Conservation (phyloP, 2,113 vertebrate species). For the Pollachius pollachius region DNA sequence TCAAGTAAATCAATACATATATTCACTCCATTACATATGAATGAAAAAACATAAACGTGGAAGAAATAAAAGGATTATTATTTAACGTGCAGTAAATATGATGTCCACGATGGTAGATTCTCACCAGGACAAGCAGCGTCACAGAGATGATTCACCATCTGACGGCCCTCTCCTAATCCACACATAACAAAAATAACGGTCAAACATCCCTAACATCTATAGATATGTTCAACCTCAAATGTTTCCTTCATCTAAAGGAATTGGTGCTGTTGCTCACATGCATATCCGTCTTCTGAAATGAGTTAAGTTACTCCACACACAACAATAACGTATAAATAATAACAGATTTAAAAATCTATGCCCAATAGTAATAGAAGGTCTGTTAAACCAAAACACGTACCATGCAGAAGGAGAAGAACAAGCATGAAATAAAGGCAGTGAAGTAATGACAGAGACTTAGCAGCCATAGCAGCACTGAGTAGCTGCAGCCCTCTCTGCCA, state of each 20-base stretch:
- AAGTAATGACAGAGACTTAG: constrained; percentile 21
- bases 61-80: neutral
- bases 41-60: neutral
- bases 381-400: constrained; percentile 51
- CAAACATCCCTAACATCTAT: no score
- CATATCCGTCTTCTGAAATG: no score
- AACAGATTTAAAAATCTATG: neutral
- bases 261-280: no score
- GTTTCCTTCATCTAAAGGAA: no score
- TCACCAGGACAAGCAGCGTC: constrained; percentile 66
- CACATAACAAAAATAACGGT: neutral
- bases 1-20: neutral
- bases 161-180: constrained; percentile 41
- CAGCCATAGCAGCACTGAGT: constrained; percentile 47
- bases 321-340: no score
- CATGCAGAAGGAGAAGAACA: constrained; percentile 40
- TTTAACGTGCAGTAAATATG: constrained; percentile 1
- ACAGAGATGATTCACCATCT: constrained; percentile 52
- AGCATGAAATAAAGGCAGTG: constrained; percentile 35
- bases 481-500: constrained; percentile 38
- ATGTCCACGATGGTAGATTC: constrained; percentile 13
- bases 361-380: neutral
- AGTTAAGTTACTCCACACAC: no score
- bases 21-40: no score
- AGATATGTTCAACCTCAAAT: no score